phyloP scores from a whole-genome alignment of 2,888 invertebrate species.

The Drosophila lutescens region DNA sequence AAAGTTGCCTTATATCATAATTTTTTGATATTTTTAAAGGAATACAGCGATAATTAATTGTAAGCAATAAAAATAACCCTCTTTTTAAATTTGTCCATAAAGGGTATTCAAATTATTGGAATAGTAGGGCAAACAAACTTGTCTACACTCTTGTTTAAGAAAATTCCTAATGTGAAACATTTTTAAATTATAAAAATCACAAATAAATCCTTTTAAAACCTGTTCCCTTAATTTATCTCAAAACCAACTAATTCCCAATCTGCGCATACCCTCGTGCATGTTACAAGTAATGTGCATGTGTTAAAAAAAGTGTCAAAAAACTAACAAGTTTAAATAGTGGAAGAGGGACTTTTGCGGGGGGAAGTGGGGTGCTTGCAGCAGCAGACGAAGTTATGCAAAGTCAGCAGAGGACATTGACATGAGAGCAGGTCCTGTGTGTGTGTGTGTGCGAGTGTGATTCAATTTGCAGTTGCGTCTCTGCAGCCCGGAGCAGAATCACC shows the following conservation, averaged over 20 bases:
- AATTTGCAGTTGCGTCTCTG: conserved; percentile 71
- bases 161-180: too few relatives aligned
- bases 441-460: conserved; percentile 54
- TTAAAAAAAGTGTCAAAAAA: conserved; percentile 61
- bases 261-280: conserved; percentile 10
- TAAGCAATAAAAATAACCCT: too few relatives aligned
- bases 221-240: too few relatives aligned
- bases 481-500: conserved; percentile 34
- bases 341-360: neutral
- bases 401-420: conserved; percentile 78
- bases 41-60: too few relatives aligned
- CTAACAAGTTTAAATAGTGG: conserved; percentile 60
- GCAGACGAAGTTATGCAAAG: conserved; percentile 73
- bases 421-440: conserved; percentile 49
- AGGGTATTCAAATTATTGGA: too few relatives aligned
- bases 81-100: too few relatives aligned
- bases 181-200: too few relatives aligned
- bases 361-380: conserved; percentile 3
- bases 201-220: neutral
- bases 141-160: too few relatives aligned
- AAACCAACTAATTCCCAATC: neutral
- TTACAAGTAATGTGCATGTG: conserved; percentile 23
- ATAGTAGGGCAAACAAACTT: too few relatives aligned
- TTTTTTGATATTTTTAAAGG: too few relatives aligned
- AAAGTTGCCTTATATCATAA: too few relatives aligned